phyloP scores from a whole-genome alignment of 2,113 vertebrate genomes.

The Nipponia nippon region DNA sequence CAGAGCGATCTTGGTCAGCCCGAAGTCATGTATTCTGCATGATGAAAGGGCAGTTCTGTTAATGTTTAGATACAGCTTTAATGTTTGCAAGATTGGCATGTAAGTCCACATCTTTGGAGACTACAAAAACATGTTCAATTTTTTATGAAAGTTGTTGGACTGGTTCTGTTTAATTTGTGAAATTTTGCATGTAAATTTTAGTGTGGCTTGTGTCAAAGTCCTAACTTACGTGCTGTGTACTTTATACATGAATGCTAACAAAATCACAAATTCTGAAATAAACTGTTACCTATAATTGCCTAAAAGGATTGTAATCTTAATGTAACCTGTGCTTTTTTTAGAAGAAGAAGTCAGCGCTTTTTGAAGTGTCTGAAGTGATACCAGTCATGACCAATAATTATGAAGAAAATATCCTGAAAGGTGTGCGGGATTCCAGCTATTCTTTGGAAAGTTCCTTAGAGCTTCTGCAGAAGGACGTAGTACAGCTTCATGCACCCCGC shows the following conservation, averaged over 20 bases:
- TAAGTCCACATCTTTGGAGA: background rate
- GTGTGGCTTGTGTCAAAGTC: background rate
- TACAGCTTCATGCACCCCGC: conserved; percentile 97
- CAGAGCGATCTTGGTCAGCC: background rate
- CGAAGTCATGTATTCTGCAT: no score
- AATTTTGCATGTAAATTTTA: background rate
- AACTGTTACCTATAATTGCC: background rate
- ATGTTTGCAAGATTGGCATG: background rate
- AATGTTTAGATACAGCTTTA: background rate
- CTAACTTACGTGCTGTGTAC: fast-evolving
- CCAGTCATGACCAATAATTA: conserved; percentile 99
- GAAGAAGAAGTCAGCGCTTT: conserved; percentile 99
- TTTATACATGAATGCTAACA: background rate
- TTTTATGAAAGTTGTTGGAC: background rate
- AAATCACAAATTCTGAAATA: background rate
- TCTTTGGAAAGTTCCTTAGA: conserved; percentile 97
- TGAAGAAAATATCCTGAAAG: conserved; percentile 98
- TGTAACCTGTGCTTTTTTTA: conserved; percentile 27
- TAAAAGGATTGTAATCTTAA: background rate
- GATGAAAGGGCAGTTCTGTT: background rate
- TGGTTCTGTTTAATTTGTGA: background rate
- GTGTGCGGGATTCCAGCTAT: conserved; percentile 96
- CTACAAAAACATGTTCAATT: background rate
- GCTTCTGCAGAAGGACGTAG: conserved; percentile 97
- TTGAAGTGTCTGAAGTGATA: conserved; percentile 99